These are phyloP conservation scores for Pitangus sulphuratus DNA, from an alignment of 2,797 vertebrate species.

Conservation along the genomic window DNA sequence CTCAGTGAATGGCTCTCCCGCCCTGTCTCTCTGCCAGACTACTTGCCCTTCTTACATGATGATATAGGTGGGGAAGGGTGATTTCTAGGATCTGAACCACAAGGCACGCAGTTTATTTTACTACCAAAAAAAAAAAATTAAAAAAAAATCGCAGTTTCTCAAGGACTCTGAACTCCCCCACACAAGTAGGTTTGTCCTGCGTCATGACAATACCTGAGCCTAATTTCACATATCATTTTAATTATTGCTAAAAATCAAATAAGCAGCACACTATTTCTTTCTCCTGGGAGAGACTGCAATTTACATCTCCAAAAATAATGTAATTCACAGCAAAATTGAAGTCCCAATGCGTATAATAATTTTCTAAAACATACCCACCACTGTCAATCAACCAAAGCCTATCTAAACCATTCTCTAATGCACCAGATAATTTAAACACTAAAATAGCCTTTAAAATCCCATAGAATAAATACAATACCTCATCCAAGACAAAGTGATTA, in stretches of 20 bases:
- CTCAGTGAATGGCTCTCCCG: neutral
- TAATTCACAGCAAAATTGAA: conserved; percentile 41
- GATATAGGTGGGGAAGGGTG: neutral
- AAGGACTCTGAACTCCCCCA: neutral
- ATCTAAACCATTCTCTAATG: conserved; percentile 33
- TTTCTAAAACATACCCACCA: conserved; percentile 28
- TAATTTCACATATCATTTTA: conserved; percentile 23
- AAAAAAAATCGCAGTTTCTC: neutral
- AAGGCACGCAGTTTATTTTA: neutral
- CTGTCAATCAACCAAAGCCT: conserved; percentile 49
- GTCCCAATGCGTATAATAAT: conserved; percentile 14
- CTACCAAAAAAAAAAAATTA: no score
- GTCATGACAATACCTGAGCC: neutral
- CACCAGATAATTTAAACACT: conserved; percentile 39
- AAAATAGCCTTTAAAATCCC: conserved; percentile 50
- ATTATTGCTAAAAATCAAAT: conserved; percentile 49
- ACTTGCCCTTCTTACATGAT: neutral
- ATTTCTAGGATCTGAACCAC: neutral
- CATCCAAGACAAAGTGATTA: conserved; percentile 39
- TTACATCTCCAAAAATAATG: conserved; percentile 50
- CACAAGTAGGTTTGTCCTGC: neutral
- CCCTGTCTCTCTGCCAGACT: neutral
- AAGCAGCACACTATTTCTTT: neutral
- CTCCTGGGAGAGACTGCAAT: conserved; percentile 11
- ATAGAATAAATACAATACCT: conserved; percentile 42